These are phyloP conservation scores for Emydoidea blandingii DNA, from an alignment of 2,797 vertebrate genomes.

Conservation along the genomic window DNA sequence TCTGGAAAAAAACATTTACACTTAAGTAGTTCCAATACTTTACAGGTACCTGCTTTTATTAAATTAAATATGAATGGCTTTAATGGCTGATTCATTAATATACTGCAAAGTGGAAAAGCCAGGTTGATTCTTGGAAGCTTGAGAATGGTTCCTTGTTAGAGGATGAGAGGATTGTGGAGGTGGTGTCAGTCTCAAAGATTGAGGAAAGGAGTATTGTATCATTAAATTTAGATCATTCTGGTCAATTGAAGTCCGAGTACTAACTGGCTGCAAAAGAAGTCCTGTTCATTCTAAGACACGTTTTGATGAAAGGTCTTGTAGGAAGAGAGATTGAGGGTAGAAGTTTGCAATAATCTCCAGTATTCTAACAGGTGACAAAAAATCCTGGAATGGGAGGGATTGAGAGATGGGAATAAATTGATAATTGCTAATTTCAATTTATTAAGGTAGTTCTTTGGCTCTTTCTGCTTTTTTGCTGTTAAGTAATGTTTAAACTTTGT, in stretches of 20 bases:
- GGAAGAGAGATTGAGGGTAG: background rate
- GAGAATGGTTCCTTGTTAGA: background rate
- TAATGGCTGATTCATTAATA: background rate
- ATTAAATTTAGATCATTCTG: background rate
- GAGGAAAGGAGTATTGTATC: background rate
- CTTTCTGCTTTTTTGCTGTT: slow-evolving; percentile 29
- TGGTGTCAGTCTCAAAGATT: background rate
- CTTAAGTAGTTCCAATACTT: background rate
- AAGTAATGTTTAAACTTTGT: background rate
- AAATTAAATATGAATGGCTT: background rate
- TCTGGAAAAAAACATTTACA: background rate
- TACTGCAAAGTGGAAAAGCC: background rate
- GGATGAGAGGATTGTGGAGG: background rate
- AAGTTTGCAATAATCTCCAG: background rate
- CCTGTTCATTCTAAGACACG: background rate
- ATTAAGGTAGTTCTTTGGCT: slow-evolving; percentile 32
- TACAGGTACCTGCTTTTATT: background rate
- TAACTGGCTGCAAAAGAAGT: background rate
- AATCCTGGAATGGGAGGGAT: background rate
- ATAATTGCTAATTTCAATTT: slow-evolving; percentile 32
- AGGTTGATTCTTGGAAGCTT: background rate
- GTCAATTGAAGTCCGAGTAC: background rate
- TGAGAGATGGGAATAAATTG: background rate
- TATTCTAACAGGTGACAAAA: background rate
- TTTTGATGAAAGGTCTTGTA: background rate